phyloP scores from a whole-genome alignment of 2,113 vertebrate species.

The Hystrix cristata region DNA sequence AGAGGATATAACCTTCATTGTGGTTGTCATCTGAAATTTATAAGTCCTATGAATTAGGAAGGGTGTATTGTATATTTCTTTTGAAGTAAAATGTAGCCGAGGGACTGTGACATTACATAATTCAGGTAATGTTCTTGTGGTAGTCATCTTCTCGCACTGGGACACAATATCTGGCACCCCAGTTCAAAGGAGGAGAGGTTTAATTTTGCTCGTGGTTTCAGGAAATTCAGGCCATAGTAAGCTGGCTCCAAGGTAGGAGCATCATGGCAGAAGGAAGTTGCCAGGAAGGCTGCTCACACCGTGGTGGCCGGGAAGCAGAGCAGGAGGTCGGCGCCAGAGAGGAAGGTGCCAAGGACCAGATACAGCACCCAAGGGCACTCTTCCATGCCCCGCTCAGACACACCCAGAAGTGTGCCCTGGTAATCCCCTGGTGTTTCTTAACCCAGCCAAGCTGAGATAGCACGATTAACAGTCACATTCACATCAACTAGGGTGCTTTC shows the following conservation, averaged over 20 bases:
- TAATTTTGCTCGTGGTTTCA: neutral
- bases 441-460: neutral
- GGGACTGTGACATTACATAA: neutral
- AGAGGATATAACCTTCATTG: neutral
- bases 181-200: neutral
- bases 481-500: neutral
- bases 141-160: neutral
- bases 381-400: neutral
- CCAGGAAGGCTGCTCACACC: neutral
- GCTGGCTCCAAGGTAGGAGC: neutral
- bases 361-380: neutral
- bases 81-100: constrained; percentile 45
- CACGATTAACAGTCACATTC: neutral
- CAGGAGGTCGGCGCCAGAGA: neutral
- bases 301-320: too few species aligned
- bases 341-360: neutral
- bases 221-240: neutral
- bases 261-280: neutral
- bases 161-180: neutral
- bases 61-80: neutral
- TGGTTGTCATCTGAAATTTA: neutral
- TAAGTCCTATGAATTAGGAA: neutral
- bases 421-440: neutral
- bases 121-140: neutral
- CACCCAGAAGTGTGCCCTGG: neutral